Conservation (phyloP, 2,888 invertebrate species). For the Malacosoma neustria region DNA sequence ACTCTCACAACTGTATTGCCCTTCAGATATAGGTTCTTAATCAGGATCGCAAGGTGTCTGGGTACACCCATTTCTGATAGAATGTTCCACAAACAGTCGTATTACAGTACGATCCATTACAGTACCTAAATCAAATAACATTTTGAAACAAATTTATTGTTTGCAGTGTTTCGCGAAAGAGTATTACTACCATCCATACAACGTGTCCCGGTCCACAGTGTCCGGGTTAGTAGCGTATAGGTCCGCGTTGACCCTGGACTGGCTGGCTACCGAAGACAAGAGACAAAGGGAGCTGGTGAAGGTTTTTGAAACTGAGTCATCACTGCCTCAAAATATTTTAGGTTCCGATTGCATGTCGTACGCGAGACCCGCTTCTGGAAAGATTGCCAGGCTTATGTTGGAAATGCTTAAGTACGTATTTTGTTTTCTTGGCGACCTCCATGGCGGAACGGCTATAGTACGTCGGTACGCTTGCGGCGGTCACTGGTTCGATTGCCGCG, state of each 20-base stretch:
- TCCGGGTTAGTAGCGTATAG: conserved; percentile 46
- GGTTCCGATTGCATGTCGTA: conserved; percentile 43
- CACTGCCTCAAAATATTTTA: conserved; percentile 25
- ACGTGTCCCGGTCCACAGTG: conserved; percentile 31
- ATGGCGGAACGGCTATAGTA: no score
- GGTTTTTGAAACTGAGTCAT: conserved; percentile 38
- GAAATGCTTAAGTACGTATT: conserved; percentile 46
- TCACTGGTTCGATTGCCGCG: no score
- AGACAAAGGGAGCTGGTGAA: conserved; percentile 45
- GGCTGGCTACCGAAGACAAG: conserved; percentile 48
- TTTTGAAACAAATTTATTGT: no score
- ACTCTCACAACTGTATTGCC: no score
- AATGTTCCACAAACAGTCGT: no score
- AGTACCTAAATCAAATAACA: no score
- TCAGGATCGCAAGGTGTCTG: no score
- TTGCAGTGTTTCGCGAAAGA: conserved; percentile 29
- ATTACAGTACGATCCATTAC: no score
- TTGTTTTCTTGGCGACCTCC: no score
- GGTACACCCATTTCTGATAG: no score
- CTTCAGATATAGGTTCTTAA: no score
- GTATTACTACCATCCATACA: conserved; percentile 31
- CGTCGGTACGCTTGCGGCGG: no score
- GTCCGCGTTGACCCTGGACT: conserved; percentile 50
- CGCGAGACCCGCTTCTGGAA: conserved; percentile 42
- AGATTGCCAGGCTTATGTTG: conserved; percentile 48